phyloP scores from a whole-genome alignment of 2,888 invertebrate genomes.

The Drosophila incognita region DNA sequence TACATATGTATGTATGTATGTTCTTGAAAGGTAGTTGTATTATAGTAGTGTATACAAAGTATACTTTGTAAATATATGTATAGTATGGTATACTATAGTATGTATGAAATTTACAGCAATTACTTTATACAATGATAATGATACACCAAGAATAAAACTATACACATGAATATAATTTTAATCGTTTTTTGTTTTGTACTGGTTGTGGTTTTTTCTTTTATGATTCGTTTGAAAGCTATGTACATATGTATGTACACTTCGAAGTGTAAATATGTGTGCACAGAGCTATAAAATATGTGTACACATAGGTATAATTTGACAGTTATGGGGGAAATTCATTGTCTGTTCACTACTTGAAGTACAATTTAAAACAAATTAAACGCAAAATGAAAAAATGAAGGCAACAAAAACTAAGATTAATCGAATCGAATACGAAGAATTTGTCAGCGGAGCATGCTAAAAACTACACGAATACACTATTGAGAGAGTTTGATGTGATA shows the following conservation, averaged over 20 bases:
- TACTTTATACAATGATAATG: conserved; percentile 70
- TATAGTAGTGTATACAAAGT: conserved; percentile 8
- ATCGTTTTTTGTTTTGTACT: conserved; percentile 1
- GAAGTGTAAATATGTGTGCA: conserved; percentile 13
- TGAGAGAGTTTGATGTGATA: conserved; percentile 1
- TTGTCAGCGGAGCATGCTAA: conserved; percentile 34
- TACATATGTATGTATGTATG: conserved; percentile 18
- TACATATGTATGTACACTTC: conserved; percentile 24
- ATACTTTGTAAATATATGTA: neutral
- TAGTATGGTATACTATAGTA: conserved; percentile 27
- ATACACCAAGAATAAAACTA: conserved; percentile 33
- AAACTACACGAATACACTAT: conserved; percentile 3
- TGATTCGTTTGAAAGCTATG: conserved; percentile 31
- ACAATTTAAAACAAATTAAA: conserved; percentile 15
- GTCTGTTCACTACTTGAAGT: conserved; percentile 58
- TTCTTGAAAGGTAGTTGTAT: neutral
- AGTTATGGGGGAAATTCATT: conserved; percentile 76
- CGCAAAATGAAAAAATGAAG: neutral
- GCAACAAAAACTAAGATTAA: conserved; percentile 1
- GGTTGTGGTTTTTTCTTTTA: neutral
- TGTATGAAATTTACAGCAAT: conserved; percentile 79
- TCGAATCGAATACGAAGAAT: conserved; percentile 17
- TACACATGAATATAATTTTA: conserved; percentile 34
- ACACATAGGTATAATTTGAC: conserved; percentile 45
- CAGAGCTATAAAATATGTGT: conserved; percentile 11